phyloP scores from a whole-genome alignment of 1,140 invertebrate species.

The Sipha flava region DNA sequence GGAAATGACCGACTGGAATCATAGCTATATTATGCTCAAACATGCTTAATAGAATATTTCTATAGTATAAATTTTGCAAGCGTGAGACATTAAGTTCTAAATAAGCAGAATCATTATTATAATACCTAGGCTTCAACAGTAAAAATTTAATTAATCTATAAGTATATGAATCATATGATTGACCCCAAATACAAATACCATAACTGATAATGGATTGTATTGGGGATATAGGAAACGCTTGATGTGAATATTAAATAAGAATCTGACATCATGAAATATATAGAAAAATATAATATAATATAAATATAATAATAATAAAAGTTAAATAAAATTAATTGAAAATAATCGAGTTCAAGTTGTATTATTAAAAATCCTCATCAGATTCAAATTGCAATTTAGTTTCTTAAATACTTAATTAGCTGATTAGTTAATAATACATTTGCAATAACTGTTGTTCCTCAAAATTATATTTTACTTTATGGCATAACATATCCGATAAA shows the following conservation, averaged over 20 bases:
- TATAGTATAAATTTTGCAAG: too few species aligned
- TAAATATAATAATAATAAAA: too few species aligned
- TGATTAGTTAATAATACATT: background rate
- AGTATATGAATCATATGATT: background rate
- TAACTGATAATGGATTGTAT: background rate
- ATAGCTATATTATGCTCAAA: too few species aligned
- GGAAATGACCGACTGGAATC: too few species aligned
- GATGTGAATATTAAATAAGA: background rate
- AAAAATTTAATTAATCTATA: too few species aligned
- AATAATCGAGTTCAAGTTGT: background rate
- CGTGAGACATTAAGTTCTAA: too few species aligned
- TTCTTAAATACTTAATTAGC: background rate
- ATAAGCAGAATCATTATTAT: too few species aligned
- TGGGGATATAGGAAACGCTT: background rate
- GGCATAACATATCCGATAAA: background rate
- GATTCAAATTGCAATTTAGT: background rate
- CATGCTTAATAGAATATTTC: too few species aligned
- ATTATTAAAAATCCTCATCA: background rate
- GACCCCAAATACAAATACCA: background rate
- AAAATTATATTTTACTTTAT: background rate
- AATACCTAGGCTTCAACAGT: too few species aligned
- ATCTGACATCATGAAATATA: background rate
- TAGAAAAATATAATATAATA: background rate
- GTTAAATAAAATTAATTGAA: too few species aligned
- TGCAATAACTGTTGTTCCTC: background rate